Evolutionary conservation across 2,888 invertebrate species (phyloP), one percentile per base, ranked within the genome.

Genomic region (Eremobia ochroleuca): DNA sequence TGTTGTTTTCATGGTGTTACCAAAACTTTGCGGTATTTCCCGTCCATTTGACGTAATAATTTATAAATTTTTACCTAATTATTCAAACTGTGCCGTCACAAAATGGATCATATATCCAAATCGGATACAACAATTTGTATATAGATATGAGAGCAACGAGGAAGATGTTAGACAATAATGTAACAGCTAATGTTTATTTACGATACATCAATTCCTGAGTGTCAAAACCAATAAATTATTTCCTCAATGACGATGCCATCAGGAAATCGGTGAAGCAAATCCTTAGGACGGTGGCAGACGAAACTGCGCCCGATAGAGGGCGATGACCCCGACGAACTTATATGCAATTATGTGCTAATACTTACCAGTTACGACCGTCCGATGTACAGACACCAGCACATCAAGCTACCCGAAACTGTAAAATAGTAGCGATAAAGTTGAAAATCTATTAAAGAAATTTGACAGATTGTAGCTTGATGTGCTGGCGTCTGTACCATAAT

Each of bases 251-350:
- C 61, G 76, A 49, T 71, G 64, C 37, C 4, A 85, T 49, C 76
- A 84, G 87, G 87, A 87, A 87, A 84, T 72, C 37, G 71, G 66
- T 68, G 70, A 61, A 61, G 66, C 64, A 18, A 68, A 80, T 70
- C 86, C 82, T 87, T 87, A 86, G 66, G 13, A 49, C 49, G 25
- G 34, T 62, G 40, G 79, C 69, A 83, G 81, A 76, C 73, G 65
- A 87, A 79, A 78, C 64, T 83, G 79, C 73, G 70, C 85, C 58
- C 66, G 72, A 83, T 83, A 66, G 65, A 81, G 87, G 67, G 11
- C 77, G 73, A 43, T 65, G 77, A 88, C 81, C 86, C 61, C 70
- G n/a, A n/a, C 69, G 66, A 66, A 74, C 55, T 79, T 78, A 49
- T 70, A 62, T 79, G 67, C 65, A 65, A 77, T 64, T 64, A 68